phyloP scores from a whole-genome alignment of 2,797 vertebrate genomes.

The Leptoclinus maculatus region DNA sequence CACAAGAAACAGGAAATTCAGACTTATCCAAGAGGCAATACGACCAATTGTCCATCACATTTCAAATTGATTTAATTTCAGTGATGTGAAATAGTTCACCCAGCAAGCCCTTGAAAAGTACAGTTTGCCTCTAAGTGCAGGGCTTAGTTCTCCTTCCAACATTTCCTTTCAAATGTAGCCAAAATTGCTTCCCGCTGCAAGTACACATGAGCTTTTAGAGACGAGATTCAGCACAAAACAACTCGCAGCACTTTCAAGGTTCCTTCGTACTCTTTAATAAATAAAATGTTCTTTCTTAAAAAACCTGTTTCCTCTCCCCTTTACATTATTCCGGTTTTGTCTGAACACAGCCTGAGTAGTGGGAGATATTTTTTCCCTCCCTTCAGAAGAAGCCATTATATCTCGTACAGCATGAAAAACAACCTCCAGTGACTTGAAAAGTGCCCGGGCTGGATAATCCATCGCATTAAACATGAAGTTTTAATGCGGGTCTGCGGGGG shows the following conservation, averaged over 20 bases:
- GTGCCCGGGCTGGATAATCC: slow-evolving; percentile 28
- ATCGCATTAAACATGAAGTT: slow-evolving; percentile 35
- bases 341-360: neutral
- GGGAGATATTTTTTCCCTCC: neutral
- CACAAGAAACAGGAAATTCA: neutral
- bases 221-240: neutral
- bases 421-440: slow-evolving; percentile 21
- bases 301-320: neutral
- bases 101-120: neutral
- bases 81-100: neutral
- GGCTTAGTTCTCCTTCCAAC: neutral
- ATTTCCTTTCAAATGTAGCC: slow-evolving; percentile 1
- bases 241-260: neutral
- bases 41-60: neutral
- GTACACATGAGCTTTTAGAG: slow-evolving; percentile 1
- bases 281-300: slow-evolving; percentile 25
- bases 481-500: slow-evolving; percentile 31
- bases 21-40: neutral
- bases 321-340: slow-evolving; percentile 11
- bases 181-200: neutral
- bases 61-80: neutral
- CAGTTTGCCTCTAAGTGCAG: slow-evolving; percentile 6
- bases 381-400: neutral
- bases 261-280: slow-evolving; percentile 38
- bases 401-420: slow-evolving; percentile 5